A percentile compares a stretch with the other conserved stretches of the same genome.
Conservation (phyloP, 2,797 vertebrate species). For the Chrysocyon brachyurus region DNA sequence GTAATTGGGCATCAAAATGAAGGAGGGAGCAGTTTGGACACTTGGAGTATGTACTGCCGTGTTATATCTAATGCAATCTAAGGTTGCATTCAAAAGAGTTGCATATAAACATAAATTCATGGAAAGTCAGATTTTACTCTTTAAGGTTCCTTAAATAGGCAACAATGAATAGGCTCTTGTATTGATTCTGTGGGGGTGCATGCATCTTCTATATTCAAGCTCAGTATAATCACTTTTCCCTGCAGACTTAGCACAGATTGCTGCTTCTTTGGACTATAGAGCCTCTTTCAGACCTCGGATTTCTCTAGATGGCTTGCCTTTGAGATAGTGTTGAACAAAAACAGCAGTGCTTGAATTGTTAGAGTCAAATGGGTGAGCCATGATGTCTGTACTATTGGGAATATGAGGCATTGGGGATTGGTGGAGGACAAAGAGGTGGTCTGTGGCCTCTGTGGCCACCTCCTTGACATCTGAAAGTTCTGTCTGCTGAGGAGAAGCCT, state of each 20-base stretch:
- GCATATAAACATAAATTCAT: background rate
- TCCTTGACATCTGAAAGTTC: background rate
- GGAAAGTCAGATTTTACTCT: slow-evolving; percentile 49
- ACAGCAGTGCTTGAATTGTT: background rate
- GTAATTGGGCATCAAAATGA: background rate
- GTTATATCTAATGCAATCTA: background rate
- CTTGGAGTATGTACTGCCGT: background rate
- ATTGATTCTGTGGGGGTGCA: background rate
- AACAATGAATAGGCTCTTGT: background rate
- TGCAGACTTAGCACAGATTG: slow-evolving; percentile 8
- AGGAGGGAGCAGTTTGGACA: background rate
- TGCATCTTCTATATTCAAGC: background rate
- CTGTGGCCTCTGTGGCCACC: background rate
- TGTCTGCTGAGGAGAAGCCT: background rate
- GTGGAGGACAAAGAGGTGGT: background rate
- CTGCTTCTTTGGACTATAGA: slow-evolving; percentile 3
- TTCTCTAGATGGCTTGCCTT: slow-evolving; percentile 48
- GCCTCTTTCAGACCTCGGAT: background rate
- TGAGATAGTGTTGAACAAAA: slow-evolving; percentile 12
- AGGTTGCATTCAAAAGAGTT: background rate
- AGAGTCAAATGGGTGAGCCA: background rate
- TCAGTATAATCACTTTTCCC: background rate
- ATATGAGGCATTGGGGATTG: background rate
- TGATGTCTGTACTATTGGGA: background rate
- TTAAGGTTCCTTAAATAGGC: background rate